These are phyloP conservation scores for Rattus rattus DNA, from an alignment of 2,113 vertebrate genomes.

Conservation along the genomic window DNA sequence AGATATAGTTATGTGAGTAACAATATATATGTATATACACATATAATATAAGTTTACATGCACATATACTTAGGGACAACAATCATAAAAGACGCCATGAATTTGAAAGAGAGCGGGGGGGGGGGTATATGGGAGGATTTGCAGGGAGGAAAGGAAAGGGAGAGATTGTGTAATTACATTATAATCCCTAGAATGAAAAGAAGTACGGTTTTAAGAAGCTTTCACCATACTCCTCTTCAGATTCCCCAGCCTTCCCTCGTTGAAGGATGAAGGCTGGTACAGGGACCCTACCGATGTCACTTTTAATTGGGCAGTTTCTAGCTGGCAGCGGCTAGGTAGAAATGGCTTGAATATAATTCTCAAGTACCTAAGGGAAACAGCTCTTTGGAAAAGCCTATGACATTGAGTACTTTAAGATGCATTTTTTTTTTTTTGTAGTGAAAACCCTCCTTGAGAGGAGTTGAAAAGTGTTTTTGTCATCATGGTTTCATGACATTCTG, in stretches of 20 bases:
- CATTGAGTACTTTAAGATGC: constrained; percentile 46
- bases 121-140: too few species aligned
- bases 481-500: constrained; percentile 54
- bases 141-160: neutral
- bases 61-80: neutral
- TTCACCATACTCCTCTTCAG: neutral
- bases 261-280: neutral
- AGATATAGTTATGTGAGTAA: neutral
- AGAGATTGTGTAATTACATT: neutral
- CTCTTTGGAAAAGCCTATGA: neutral
- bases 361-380: neutral
- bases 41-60: neutral
- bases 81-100: neutral
- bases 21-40: neutral
- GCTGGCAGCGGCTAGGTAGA: neutral
- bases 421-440: neutral
- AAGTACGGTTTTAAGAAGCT: neutral
- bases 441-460: neutral
- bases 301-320: neutral
- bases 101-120: neutral
- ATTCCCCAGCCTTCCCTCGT: neutral
- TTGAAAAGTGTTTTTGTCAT: neutral
- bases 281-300: neutral
- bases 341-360: constrained; percentile 37
- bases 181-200: neutral